These are phyloP conservation scores for Drosophila fungiperda DNA, from an alignment of 2,888 invertebrate species.

Conservation along the genomic window DNA sequence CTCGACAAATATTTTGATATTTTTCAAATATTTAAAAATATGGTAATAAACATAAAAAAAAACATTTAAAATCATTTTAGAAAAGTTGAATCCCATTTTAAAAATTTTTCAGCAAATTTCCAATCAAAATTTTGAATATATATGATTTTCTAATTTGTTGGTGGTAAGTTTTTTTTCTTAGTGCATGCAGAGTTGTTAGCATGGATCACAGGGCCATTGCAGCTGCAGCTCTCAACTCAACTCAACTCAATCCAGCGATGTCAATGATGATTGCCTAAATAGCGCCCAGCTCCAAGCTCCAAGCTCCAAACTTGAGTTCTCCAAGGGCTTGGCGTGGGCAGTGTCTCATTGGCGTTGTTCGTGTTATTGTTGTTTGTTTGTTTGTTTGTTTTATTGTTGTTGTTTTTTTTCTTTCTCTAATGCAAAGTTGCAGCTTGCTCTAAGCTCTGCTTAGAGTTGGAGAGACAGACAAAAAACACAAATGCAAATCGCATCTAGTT, in stretches of 20 bases:
- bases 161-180: background rate
- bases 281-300: background rate
- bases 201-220: conserved; percentile 1
- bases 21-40: background rate
- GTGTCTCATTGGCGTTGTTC: conserved; percentile 37
- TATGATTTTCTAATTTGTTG: background rate
- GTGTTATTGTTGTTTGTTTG: conserved; percentile 13
- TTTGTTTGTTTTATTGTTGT: conserved; percentile 21
- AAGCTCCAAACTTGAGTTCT: conserved; percentile 17
- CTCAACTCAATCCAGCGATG: conserved; percentile 5
- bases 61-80: background rate
- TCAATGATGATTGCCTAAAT: conserved; percentile 18
- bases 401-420: conserved; percentile 7
- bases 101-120: background rate
- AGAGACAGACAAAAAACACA: background rate
- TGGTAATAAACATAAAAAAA: too few relatives aligned
- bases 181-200: conserved; percentile 42
- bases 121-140: background rate
- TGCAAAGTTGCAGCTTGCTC: conserved; percentile 18
- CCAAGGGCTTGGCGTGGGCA: conserved; percentile 73
- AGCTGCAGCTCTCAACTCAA: conserved; percentile 12
- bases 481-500: conserved; percentile 18
- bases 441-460: conserved; percentile 6
- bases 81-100: background rate
- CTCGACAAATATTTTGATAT: background rate